Conservation (phyloP, 1,140 invertebrate species). For the Drosophila aff. region DNA sequence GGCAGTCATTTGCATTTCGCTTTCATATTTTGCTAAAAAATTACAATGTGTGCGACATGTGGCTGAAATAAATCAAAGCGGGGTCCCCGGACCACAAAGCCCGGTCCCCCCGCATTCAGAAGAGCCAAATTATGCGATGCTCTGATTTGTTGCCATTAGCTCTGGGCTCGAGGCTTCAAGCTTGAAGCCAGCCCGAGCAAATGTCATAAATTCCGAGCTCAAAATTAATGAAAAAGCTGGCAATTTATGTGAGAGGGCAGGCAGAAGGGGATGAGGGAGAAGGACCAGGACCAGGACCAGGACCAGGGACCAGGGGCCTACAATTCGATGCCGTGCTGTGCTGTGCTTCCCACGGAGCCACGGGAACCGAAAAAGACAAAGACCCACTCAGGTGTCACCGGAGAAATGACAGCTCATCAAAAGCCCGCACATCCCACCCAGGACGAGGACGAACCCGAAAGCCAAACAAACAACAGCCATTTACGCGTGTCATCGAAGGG, state of each 20-base stretch:
- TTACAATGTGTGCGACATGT: slow-evolving; percentile 75
- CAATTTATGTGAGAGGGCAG: slow-evolving; percentile 49
- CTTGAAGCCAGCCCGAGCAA: slow-evolving; percentile 27
- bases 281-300: background rate
- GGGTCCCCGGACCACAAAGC: background rate
- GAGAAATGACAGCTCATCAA: slow-evolving; percentile 67
- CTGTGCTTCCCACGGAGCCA: background rate
- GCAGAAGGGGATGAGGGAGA: background rate
- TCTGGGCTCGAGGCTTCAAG: slow-evolving; percentile 14
- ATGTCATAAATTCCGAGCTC: slow-evolving; percentile 54
- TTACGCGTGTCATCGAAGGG: slow-evolving; percentile 52
- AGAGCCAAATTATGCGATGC: slow-evolving; percentile 55
- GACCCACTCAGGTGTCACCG: slow-evolving; percentile 41
- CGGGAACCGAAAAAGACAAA: slow-evolving; percentile 19
- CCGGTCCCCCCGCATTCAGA: background rate
- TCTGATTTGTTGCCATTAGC: slow-evolving; percentile 72
- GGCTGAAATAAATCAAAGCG: slow-evolving; percentile 72
- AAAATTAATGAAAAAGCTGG: slow-evolving; percentile 69
- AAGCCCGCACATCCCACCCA: slow-evolving; percentile 12
- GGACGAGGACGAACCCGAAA: slow-evolving; percentile 1
- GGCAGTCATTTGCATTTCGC: slow-evolving; percentile 65
- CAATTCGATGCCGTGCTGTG: background rate
- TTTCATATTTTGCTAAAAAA: slow-evolving; percentile 67
- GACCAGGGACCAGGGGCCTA: background rate
- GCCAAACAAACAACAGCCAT: slow-evolving; percentile 44